Base-by-base conservation (phyloP, 2,888 invertebrate genomes). In the Cryptophagus acutangulus region DNA sequence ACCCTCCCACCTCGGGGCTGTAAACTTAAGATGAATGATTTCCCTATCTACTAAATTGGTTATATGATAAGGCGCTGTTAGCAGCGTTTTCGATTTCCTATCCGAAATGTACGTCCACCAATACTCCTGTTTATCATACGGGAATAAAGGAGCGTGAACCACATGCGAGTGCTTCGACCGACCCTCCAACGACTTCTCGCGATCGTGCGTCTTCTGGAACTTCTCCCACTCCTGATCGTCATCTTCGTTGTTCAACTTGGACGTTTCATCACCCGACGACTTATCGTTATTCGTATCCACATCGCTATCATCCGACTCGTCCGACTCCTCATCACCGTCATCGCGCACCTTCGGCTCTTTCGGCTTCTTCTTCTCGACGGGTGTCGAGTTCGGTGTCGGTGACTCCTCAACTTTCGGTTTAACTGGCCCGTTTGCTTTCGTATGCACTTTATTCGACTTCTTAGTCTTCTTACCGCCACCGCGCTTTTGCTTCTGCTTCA, bases 71-170 rank as follows among this genome's bases (percentile, higher is more conserved):
- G 97, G 96, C 53, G 91, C 86, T 35, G 96, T 92, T 52, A 96
- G 79, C 56, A 99, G 73, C 46, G 88, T 86, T 65, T 84, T 85
- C 52, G 87, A 88, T 72, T 93, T 96, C 58, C 91, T 82, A 73
- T 99, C 97, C 71, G 90, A 89, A 56, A 99, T 87, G 70, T 97
- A 99, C 51, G 96, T 86, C 96, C 97, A 99, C 97, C 99, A 99
- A 72, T 88, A 96, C 71, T 99, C 99, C 67, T 95, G 95, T 67
- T 99, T 94, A 52, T 87, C 87, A 71, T 86, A 85, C 2, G 99
- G 94, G 70, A 87, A 99, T 68, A 84, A 84, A 0, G 99, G 99
- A 71, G 93, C 90, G 69, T 99, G 99, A 16, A 99, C 97, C n/a
- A 85, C 77, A 67, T 96, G 96, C 9, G 96, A 96, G 55, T 85